Percentiles rank a stretch among this genome's conserved stretches.
Conservation (phyloP, 2,888 invertebrate genomes). For the Thereva nobilitata region DNA sequence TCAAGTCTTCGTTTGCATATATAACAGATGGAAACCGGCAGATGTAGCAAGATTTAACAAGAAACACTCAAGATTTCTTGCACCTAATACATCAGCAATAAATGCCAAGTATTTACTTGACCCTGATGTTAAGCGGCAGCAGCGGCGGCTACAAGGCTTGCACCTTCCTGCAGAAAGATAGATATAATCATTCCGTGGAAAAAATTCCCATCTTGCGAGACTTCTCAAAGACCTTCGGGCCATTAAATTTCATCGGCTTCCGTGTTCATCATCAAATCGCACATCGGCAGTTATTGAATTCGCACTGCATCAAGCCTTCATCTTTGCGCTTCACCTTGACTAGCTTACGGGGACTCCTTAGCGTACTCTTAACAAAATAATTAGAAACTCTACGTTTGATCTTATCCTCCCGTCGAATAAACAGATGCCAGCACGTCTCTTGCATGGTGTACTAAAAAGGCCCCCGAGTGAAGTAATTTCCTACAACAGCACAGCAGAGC, state of each 20-base stretch:
- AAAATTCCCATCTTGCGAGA: slow-evolving; percentile 8
- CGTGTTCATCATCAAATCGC: slow-evolving; percentile 27
- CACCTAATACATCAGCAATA: neutral
- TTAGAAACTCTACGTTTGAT: slow-evolving; percentile 38
- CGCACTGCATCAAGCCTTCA: neutral
- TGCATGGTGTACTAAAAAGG: no score
- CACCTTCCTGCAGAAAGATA: neutral
- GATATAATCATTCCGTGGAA: slow-evolving; percentile 15
- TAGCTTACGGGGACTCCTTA: neutral
- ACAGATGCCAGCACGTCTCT: slow-evolving; percentile 39
- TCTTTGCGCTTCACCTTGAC: slow-evolving; percentile 5
- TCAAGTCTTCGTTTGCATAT: no score
- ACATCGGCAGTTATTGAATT: slow-evolving; percentile 12
- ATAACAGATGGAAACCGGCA: no score
- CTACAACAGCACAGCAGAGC: neutral
- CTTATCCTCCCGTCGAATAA: slow-evolving; percentile 37
- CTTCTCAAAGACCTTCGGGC: neutral
- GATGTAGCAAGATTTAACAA: no score
- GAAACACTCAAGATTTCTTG: no score
- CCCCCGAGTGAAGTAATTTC: neutral
- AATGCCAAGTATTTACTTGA: slow-evolving; percentile 14
- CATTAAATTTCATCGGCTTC: slow-evolving; percentile 28
- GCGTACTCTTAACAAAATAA: slow-evolving; percentile 32
- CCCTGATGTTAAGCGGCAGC: neutral
- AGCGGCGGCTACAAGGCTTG: neutral